A percentile compares a stretch with the other conserved stretches of the same genome.
Evolutionary conservation across 2,113 vertebrate species (phyloP).

Genomic region (Uria aalge): DNA sequence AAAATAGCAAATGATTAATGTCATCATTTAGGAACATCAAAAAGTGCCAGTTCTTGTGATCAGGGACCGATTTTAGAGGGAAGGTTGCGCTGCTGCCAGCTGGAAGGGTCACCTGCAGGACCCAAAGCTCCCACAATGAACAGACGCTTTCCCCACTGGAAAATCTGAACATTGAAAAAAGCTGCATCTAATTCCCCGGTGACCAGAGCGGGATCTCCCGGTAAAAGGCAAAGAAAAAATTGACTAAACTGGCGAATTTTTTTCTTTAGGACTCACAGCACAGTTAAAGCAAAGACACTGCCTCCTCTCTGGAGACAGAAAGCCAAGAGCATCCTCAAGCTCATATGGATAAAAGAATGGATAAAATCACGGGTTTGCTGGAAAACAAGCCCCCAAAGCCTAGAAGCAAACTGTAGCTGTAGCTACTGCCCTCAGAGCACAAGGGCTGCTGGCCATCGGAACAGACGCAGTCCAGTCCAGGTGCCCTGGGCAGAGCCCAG

Average conservation of each 20-base stretch:
- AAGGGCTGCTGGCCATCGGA: neutral
- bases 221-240: neutral
- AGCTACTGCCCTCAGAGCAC: neutral
- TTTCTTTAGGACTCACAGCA: neutral
- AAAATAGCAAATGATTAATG: neutral
- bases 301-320: neutral
- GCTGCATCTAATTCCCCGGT: fast-evolving
- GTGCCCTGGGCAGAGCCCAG: neutral
- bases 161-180: neutral
- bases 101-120: neutral
- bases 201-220: neutral
- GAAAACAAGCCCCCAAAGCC: neutral
- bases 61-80: neutral
- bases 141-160: neutral
- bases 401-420: neutral
- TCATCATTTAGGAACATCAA: neutral
- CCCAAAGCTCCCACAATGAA: neutral
- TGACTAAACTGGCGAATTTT: neutral
- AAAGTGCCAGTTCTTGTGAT: neutral
- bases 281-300: neutral
- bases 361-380: neutral
- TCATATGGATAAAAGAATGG: neutral
- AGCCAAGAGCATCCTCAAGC: neutral
- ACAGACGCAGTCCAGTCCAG: fast-evolving
- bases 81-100: neutral